Conservation (phyloP, 2,888 invertebrate genomes). For the Leptinotarsa juncta region DNA sequence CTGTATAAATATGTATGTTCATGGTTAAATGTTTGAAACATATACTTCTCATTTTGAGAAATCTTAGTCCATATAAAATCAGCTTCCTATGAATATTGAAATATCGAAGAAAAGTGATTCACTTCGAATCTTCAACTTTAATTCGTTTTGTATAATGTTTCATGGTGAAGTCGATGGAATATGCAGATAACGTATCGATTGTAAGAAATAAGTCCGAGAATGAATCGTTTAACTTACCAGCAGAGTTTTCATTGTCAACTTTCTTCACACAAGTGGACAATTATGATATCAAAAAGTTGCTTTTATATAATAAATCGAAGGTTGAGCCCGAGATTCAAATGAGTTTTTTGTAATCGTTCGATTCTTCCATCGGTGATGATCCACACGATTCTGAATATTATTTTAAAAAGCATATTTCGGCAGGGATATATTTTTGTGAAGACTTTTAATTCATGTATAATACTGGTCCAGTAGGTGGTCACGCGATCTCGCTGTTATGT, state of each 20-base stretch:
- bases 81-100: too few relatives aligned
- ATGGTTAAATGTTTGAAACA: too few relatives aligned
- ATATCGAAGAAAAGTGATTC: too few relatives aligned
- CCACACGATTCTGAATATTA: neutral
- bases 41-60: too few relatives aligned
- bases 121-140: too few relatives aligned
- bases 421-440: neutral
- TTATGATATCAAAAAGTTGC: slow-evolving; percentile 31
- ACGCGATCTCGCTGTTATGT: neutral
- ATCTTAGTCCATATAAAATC: too few relatives aligned
- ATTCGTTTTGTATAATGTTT: too few relatives aligned
- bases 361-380: neutral
- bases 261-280: slow-evolving; percentile 27
- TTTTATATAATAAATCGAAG: slow-evolving; percentile 38
- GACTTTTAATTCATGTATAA: neutral
- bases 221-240: slow-evolving; percentile 35
- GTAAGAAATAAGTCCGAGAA: neutral
- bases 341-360: slow-evolving; percentile 1
- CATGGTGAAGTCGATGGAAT: neutral
- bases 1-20: too few relatives aligned
- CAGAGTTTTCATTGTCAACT: slow-evolving; percentile 38
- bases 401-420: neutral
- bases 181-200: too few relatives aligned
- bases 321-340: slow-evolving; percentile 29
- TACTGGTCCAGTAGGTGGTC: neutral